Conservation (phyloP, 2,888 invertebrate genomes). For the Drosophila pseudotalamancana region DNA sequence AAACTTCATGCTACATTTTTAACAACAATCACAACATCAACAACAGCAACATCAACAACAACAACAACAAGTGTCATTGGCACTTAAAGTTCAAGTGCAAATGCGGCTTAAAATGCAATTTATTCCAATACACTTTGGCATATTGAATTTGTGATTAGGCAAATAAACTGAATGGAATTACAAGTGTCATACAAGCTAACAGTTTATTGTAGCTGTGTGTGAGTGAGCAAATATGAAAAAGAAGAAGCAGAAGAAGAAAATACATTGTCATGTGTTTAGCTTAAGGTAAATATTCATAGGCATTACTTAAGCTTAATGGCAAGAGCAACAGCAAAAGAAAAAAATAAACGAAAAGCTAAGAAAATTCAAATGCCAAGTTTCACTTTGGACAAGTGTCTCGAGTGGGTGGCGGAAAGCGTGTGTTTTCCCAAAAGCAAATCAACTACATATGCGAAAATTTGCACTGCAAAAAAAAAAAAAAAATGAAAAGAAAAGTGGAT, state of each 20-base stretch:
- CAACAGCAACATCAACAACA: constrained; percentile 1
- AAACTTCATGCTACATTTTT: constrained; percentile 27
- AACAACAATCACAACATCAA: neutral
- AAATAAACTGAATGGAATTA: constrained; percentile 75
- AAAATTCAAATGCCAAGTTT: constrained; percentile 57
- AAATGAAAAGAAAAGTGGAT: neutral
- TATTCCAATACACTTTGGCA: constrained; percentile 76
- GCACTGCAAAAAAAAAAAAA: constrained; percentile 19
- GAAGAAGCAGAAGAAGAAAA: constrained; percentile 24
- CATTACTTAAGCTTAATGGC: constrained; percentile 50
- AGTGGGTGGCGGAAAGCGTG: neutral
- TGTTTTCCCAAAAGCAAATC: constrained; percentile 27
- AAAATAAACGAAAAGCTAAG: constrained; percentile 3
- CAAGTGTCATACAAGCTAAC: constrained; percentile 59
- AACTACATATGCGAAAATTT: constrained; percentile 21
- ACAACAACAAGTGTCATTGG: constrained; percentile 31
- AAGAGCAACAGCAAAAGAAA: constrained; percentile 16
- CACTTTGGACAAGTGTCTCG: constrained; percentile 38
- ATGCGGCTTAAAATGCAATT: constrained; percentile 59
- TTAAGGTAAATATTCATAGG: constrained; percentile 78
- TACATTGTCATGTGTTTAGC: constrained; percentile 47
- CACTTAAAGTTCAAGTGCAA: constrained; percentile 44
- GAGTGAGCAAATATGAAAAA: neutral
- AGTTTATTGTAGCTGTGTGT: constrained; percentile 48
- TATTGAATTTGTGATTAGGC: constrained; percentile 80